Conservation (phyloP, 2,113 vertebrate genomes). For the Xiphophorus maculatus region DNA sequence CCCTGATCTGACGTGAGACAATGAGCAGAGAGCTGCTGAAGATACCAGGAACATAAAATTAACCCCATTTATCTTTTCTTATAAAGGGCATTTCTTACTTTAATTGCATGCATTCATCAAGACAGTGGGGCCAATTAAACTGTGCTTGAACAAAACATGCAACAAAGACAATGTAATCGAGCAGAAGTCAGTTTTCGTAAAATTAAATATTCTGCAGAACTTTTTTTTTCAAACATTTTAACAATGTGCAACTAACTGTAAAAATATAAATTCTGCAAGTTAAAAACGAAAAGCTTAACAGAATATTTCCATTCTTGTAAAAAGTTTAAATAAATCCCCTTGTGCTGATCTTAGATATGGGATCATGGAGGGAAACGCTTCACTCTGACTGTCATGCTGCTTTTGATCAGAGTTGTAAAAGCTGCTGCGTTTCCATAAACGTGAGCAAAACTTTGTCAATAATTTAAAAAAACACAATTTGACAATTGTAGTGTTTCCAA, state of each 20-base stretch:
- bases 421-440: too few relatives aligned
- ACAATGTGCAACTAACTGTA: background rate
- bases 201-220: background rate
- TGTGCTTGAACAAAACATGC: background rate
- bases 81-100: background rate
- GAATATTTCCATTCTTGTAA: too few relatives aligned
- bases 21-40: conserved; percentile 1
- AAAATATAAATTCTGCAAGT: too few relatives aligned
- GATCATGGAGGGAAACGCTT: too few relatives aligned
- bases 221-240: background rate
- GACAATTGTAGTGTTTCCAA: too few relatives aligned
- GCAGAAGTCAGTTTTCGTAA: background rate
- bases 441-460: too few relatives aligned
- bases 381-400: too few relatives aligned
- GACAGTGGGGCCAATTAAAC: background rate
- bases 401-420: too few relatives aligned
- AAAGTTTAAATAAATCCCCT: too few relatives aligned
- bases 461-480: too few relatives aligned
- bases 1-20: conserved; percentile 24
- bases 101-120: background rate
- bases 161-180: background rate
- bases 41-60: background rate
- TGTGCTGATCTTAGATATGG: too few relatives aligned
- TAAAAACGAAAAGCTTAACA: too few relatives aligned
- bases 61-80: background rate